A percentile compares a stretch with the other conserved stretches of the same genome.
These are phyloP conservation scores for honey bee (Apis mellifera) DNA, from an alignment of 1,140 invertebrate species.

Conservation along the genomic window Amel_HAv3.1 CM009941.2:5898501-5899000, in stretches of 20 bases:
- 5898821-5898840: not conserved
- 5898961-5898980: no score
- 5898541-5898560: conserved; percentile 8
- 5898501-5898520: not conserved
- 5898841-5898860: no score
- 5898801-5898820: not conserved
- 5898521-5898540: not conserved
- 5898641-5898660: conserved; percentile 7
- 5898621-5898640: not conserved
- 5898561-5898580: not conserved
- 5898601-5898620: not conserved
- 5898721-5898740: not conserved
- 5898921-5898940: no score
- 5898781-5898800: not conserved
- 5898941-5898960: no score
- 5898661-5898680: not conserved
- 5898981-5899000: no score
- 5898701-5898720: not conserved
- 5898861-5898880: no score
- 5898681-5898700: not conserved
- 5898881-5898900: no score
- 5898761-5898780: not conserved
- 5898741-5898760: not conserved
- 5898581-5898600: not conserved
- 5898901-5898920: no score